Evolutionary conservation across 1,140 invertebrate species (phyloP).

Genomic region (Diachasmimorpha longicaudata): DNA sequence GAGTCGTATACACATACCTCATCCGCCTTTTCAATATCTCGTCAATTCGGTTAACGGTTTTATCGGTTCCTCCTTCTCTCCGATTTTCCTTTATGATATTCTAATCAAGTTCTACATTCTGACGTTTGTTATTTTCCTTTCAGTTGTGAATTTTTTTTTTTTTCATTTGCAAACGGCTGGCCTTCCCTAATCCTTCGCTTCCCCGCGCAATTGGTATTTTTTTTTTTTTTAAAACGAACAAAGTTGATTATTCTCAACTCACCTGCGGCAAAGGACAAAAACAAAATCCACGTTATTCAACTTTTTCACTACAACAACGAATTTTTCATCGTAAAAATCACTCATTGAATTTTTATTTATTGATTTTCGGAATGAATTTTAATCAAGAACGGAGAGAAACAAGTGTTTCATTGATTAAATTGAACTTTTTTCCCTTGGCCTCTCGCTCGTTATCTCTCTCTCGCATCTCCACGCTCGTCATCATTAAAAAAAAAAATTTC

Average conservation of each 20-base stretch:
- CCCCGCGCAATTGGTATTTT: conserved; percentile 59
- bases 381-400: background rate
- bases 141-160: conserved; percentile 31
- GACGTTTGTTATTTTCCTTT: background rate
- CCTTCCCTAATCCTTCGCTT: conserved; percentile 62
- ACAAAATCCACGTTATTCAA: conserved; percentile 49
- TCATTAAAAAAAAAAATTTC: too few relatives aligned
- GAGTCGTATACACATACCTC: conserved; percentile 28
- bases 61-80: conserved; percentile 41
- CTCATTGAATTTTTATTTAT: conserved; percentile 4
- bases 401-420: conserved; percentile 12
- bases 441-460: conserved; percentile 32
- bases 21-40: conserved; percentile 32
- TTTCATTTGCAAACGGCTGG: conserved; percentile 50
- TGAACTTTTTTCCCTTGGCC: conserved; percentile 22
- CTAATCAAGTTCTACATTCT: conserved; percentile 4
- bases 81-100: conserved; percentile 5
- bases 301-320: conserved; percentile 1
- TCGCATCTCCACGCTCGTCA: conserved; percentile 20
- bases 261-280: conserved; percentile 62
- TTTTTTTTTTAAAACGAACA: conserved; percentile 41
- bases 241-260: conserved; percentile 64
- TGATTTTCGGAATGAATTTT: background rate
- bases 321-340: conserved; percentile 10
- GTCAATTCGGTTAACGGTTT: conserved; percentile 9